phyloP scores from a whole-genome alignment of 2,113 vertebrate genomes.

The Murina feae region DNA sequence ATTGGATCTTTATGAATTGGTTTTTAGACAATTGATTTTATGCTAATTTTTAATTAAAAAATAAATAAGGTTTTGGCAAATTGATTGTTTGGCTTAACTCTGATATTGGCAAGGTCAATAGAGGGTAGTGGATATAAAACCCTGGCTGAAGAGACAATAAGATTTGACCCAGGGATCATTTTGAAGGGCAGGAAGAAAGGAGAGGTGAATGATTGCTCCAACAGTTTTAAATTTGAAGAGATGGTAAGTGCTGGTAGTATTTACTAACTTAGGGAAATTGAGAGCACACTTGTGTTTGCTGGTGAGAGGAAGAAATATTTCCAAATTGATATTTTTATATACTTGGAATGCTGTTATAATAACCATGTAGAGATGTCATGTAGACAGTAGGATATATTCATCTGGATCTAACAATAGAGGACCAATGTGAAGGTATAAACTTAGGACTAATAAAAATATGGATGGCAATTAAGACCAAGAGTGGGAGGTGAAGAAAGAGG shows the following conservation, averaged over 20 bases:
- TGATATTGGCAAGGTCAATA: not conserved
- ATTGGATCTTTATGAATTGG: not conserved
- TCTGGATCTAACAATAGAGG: not conserved
- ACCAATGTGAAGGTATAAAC: not conserved
- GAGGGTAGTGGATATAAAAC: not conserved
- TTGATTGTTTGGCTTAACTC: not conserved
- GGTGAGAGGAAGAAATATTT: not conserved
- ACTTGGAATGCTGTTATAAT: not conserved
- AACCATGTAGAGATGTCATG: not conserved
- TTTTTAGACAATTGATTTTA: not conserved
- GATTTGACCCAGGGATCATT: not conserved
- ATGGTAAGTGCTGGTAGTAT: not conserved
- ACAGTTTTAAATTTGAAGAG: not conserved
- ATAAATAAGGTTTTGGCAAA: not conserved
- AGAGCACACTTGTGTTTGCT: not conserved
- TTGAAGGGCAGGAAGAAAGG: not conserved
- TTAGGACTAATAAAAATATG: not conserved
- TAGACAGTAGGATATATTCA: fast-evolving
- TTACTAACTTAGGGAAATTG: not conserved
- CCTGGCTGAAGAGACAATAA: not conserved
- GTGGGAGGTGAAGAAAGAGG: not conserved
- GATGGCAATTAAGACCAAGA: not conserved
- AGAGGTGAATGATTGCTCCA: not conserved
- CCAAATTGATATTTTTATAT: not conserved
- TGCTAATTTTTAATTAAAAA: not conserved